Evolutionary conservation across 2,888 invertebrate species (phyloP), one percentile per base, ranked within the genome.

Genomic region (Tiliacea aurago): DNA sequence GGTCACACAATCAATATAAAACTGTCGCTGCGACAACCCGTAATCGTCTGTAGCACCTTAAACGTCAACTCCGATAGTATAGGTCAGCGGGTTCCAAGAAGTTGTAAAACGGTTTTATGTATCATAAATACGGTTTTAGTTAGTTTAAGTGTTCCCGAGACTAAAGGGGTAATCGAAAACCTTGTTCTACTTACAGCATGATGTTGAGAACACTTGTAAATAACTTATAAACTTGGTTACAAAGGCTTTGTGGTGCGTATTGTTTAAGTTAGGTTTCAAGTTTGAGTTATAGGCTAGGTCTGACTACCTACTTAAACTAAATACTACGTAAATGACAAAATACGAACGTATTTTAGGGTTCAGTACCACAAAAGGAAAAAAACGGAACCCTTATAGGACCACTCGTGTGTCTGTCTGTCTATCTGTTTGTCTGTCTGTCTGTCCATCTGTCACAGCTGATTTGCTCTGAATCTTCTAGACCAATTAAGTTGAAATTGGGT

Each of bases 61-160:
- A 83, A 65, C 67, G 71, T 80, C 80, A 65, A 81, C 82, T 81
- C 77, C 7, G 64, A 65, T 63, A 37, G 70, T 85, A 86, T 84
- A 88, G 89, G 89, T 90, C 91, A 89, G 78, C 86, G 72, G 81
- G 84, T 82, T 84, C 76, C 72, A 67, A 75, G 70, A 66, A 88
- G 90, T 87, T 90, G 84, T 90, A 90, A 90, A 90, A 86, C 86
- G 65, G 86, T 89, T 92, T 93, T 90, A 92, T 90, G 89, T 87
- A 85, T 90, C 90, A 86, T 91, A 91, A 92, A 92, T 91, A 91
- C 84, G 80, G 87, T 79, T 88, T 85, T 82, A 81, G 86, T 80
- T 85, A 87, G 86, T 89, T 88, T 84, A 83, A 89, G 86, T 87
- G 83, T 77, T 84, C 71, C 76, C 73, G 18, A 73, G 81, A 76